Evolutionary conservation across 1,140 invertebrate genomes (phyloP), one percentile per base, ranked within the genome.

Genomic region (Contarinia nasturtii): DNA sequence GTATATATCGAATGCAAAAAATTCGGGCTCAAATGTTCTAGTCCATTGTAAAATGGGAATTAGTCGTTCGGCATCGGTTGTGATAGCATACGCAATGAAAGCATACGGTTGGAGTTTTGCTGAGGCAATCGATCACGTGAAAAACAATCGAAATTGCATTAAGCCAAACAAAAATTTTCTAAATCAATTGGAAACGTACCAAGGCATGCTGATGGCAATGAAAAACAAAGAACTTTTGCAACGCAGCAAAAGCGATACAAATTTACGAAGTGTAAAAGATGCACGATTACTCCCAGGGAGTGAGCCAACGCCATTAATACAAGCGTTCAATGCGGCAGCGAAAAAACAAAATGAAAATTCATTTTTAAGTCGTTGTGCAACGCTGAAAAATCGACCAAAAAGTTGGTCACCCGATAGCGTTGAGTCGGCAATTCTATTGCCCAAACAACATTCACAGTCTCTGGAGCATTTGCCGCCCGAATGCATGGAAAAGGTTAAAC

Each of bases 41-140:
- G 93, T 97, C 22, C 93, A 98, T 61, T 98, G 94, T 66, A 96
- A 97, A 68, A 97, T 97, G 91, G 94, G 94, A 7, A 86, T 98
- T n/a, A 95, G 91, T 61, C 72, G 91, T 43, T 98, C 93, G 3
- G 93, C 94, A 2, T 95, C 92, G 1, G 94, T 97, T 12, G 94
- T 98, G 7, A 93, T 97, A 53, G 92, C 93, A 0, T 97, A 94
- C 64, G 84, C 87, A 4, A 97, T 97, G 93, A 97, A 97, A 65
- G 90, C 91, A 8, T 88, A 90, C 61, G 86, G 88, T 58, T 93
- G 87, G 89, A 79, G 87, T 54, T 82, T 96, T 53, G 76, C 85
- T 19, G 77, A 86, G 55, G 91, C 93, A 1, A 71, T 90, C 52
- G 76, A 85, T 46, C 85, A 87, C 67, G 92, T 97, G 0, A 91